phyloP scores from a whole-genome alignment of 2,113 vertebrate genomes.

The Peucedramus taeniatus region DNA sequence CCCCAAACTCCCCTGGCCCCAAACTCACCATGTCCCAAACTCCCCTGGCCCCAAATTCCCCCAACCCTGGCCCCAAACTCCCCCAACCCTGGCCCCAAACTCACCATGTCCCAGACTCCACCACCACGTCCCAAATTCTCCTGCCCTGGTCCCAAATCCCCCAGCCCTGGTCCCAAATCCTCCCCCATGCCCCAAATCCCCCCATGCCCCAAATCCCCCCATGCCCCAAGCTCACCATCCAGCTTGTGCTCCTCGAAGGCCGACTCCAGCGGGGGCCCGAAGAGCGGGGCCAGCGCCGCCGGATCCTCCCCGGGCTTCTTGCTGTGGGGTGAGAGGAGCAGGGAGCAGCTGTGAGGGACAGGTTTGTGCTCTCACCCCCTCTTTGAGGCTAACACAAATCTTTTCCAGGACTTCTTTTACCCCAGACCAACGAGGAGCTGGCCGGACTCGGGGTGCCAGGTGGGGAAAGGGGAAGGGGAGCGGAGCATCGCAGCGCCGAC shows the following conservation, averaged over 20 bases:
- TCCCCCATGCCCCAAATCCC: background rate
- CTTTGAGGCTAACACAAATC: rapidly evolving
- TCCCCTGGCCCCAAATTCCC: background rate
- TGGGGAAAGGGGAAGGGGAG: background rate
- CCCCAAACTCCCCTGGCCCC: background rate
- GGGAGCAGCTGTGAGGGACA: rapidly evolving
- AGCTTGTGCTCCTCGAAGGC: constrained; percentile 87
- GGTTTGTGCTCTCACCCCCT: rapidly evolving
- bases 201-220: background rate
- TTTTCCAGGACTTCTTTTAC: rapidly evolving
- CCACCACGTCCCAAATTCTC: too few species aligned
- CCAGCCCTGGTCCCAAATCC: background rate
- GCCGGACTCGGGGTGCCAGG: rapidly evolving
- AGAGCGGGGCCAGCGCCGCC: constrained; percentile 75
- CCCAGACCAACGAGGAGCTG: rapidly evolving
- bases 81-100: rapidly evolving
- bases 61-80: background rate
- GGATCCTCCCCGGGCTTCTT: constrained; percentile 78
- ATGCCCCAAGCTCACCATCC: constrained; percentile 75
- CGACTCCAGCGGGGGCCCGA: constrained; percentile 84
- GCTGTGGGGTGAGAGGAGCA: constrained; percentile 47
- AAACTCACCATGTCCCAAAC: background rate
- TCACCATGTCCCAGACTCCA: too few species aligned
- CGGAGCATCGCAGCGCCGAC: rapidly evolving
- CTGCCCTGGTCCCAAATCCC: background rate